Evolutionary conservation across 2,797 vertebrate genomes (phyloP).

Genomic region (Trichosurus vulpecula): DNA sequence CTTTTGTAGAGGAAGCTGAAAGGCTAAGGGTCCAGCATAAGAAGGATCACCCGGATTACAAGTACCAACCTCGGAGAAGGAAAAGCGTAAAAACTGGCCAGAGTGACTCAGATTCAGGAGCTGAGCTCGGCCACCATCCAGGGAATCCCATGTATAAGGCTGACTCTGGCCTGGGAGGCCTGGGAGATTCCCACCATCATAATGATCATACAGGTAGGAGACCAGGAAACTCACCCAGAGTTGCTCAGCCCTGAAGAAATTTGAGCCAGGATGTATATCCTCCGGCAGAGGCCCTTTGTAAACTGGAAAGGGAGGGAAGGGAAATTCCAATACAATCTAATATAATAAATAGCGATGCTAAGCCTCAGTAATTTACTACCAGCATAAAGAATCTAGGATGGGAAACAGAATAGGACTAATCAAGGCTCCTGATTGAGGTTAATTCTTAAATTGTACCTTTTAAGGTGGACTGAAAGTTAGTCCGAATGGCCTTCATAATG

Average conservation of each 20-base stretch:
- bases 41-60: constrained; percentile 99
- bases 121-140: constrained; percentile 89
- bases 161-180: constrained; percentile 87
- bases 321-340: fast-evolving
- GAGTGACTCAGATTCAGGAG: constrained; percentile 92
- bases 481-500: not conserved
- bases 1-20: constrained; percentile 97
- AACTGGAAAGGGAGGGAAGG: not conserved
- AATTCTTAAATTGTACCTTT: fast-evolving
- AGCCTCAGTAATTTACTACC: not conserved
- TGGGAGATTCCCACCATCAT: constrained; percentile 90
- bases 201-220: constrained; percentile 91
- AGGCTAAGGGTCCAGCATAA: constrained; percentile 97
- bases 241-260: not conserved
- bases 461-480: not conserved
- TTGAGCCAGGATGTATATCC: not conserved
- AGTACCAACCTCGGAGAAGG: constrained; percentile 96
- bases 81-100: constrained; percentile 96
- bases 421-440: not conserved
- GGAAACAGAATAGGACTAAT: not conserved
- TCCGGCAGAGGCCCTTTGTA: fast-evolving
- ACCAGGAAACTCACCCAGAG: not conserved
- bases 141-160: constrained; percentile 91
- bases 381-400: not conserved
- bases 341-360: not conserved